Evolutionary conservation across 2,113 vertebrate genomes (phyloP), one percentile per base, ranked within the genome.

Genomic region (Dipodomys stephensi): DNA sequence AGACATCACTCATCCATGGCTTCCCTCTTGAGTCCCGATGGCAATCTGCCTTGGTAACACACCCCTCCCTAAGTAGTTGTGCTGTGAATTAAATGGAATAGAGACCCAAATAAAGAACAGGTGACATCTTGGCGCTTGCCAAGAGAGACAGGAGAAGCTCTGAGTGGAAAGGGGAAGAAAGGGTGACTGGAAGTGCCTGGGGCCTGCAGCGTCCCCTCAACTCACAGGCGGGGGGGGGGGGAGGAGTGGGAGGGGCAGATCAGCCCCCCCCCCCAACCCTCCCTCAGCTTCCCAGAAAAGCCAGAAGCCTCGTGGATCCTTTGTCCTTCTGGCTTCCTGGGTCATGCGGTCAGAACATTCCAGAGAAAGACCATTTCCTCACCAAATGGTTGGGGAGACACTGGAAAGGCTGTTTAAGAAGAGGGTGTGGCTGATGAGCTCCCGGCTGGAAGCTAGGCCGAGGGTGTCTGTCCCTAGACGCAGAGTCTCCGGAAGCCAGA

Each of bases 401-500:
- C 79, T 93, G 92, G 71, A 97, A 94, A 94, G 91, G 9, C 80
- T 7, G 7, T 3, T 35, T 69, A 28, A 57, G 39, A 53, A 53
- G 49, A 78, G 35, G 53, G 35, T 22, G 67, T 49, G 68, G 27
- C 49, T 67, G 74, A n/a, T 20, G 62, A 88, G 19, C 67, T 76
- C 27, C 32, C 44, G 93, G 82, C 78, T 53, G 30, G 19, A 1
- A 0, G 8, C 85, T 83, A 69, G 39, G 13, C 62, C 67, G 7
- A 72, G 18, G 57, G 30, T 46, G 27, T 62, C 65, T 81, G 62
- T 89, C 91, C 53, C 69, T 0, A 3, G 39, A 0, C 81, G 77
- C 71, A 90, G 9, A 16, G 19, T 89, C 78, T 35, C 94, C 72
- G 97, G 94, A 97, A 97, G 94, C 88, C 64, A 23, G 53, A 68